Base-by-base conservation (phyloP, 1,140 invertebrate species). In the Marisa cornuarietis region DNA sequence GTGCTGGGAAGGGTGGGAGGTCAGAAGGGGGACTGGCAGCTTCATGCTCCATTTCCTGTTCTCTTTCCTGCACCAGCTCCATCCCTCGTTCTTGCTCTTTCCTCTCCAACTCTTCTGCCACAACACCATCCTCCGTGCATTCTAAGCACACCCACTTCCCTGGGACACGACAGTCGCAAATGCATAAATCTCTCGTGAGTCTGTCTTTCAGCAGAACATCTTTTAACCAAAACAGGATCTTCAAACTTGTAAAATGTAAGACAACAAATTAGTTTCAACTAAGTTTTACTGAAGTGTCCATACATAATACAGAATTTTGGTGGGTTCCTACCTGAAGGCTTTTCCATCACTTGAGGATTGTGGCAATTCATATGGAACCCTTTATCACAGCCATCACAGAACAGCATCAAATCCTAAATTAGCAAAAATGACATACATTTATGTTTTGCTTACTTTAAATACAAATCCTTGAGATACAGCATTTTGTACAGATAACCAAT, bases 321-420 rank as follows among this genome's bases (percentile, higher is more conserved):
- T 18, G 73, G 76, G 20, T 4, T 69, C 73, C 71, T 82, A 90
- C 89, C 88, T 82, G 83, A 84, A 8, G 89, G 90, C 83, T 91
- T 90, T 20, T 88, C 83, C 20, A 61, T 79, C 22, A 92, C 80
- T 65, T 84, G 82, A 13, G 92, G 92, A 22, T 87, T 80, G 86
- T 96, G 95, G 87, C 95, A 96, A 52, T 92, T 91, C 79, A 94
- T 92, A 89, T 96, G 95, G 89, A 95, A 96, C 20, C 95, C 95
- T 91, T 96, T 95, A 79, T 95, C 95, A 90, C 96, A 97, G 51
- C 93, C 93, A 86, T 93, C 94, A 90, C 96, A 96, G 68, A 96
- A 95, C 71, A 95, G 93, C 82, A 96, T 90, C 63, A 92, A 90
- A 79, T 94, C 94, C 94, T 95, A 90, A n/a, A 42, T 69, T 63